These are phyloP conservation scores for Montipora efflorescens DNA, from an alignment of 64 coral and sea anemone genomes.

Conservation along the genomic window DNA sequence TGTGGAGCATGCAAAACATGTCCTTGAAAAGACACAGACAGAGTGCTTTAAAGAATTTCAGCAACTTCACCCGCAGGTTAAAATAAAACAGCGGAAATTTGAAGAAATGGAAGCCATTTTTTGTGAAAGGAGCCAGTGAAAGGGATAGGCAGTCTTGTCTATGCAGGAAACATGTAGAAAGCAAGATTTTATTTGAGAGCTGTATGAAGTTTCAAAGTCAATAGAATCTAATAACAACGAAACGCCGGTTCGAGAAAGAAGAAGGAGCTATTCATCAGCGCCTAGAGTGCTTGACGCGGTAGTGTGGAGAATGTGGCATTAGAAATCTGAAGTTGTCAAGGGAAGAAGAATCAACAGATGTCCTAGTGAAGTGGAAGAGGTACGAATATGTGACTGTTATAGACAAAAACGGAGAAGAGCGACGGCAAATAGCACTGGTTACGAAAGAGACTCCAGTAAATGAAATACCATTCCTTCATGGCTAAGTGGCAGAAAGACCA, in stretches of 20 bases:
- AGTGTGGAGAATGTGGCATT: conserved; percentile 61
- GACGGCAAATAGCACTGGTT: conserved; percentile 50
- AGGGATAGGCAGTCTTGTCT: conserved; percentile 74
- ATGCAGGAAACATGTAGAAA: conserved; percentile 73
- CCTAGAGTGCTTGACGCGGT: conserved; percentile 9
- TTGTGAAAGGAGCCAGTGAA: conserved; percentile 68
- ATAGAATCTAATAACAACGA: neutral
- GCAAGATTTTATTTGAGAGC: conserved; percentile 59
- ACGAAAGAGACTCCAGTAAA: conserved; percentile 51
- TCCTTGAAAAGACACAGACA: conserved; percentile 66
- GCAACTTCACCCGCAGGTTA: conserved; percentile 65
- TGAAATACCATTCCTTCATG: conserved; percentile 70
- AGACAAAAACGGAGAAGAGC: conserved; percentile 68
- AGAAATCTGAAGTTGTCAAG: conserved; percentile 35
- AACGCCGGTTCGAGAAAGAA: conserved; percentile 30
- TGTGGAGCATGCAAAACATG: conserved; percentile 57
- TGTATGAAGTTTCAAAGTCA: conserved; percentile 75
- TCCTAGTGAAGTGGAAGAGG: conserved; percentile 32
- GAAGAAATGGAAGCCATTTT: conserved; percentile 69
- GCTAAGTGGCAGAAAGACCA: conserved; percentile 74
- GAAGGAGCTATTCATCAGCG: conserved; percentile 16
- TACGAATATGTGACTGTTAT: conserved; percentile 57
- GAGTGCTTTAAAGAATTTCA: conserved; percentile 73
- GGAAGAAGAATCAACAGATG: conserved; percentile 42
- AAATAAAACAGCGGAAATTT: conserved; percentile 79